A percentile compares a stretch with the other conserved stretches of the same genome.
Evolutionary conservation across 2,888 invertebrate species (phyloP).

Genomic region (Hipparchia sbordonii): DNA sequence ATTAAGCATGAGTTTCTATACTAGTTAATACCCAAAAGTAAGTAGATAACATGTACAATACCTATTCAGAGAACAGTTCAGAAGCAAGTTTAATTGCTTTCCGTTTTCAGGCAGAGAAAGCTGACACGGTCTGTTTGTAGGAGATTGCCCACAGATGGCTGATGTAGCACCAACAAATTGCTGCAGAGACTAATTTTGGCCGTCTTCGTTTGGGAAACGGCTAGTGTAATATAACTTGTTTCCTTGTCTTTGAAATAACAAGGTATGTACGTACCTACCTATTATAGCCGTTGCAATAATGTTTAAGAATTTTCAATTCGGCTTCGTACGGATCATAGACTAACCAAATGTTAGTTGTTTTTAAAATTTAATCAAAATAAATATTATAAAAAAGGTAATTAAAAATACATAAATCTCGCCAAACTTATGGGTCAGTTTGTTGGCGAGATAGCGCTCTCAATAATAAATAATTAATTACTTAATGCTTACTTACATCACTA

Average conservation of each 20-base stretch:
- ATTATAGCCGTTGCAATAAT: background rate
- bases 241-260: background rate
- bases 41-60: background rate
- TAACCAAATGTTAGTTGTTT: too few relatives aligned
- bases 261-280: background rate
- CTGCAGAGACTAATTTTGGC: conserved; percentile 11
- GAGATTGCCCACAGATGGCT: conserved; percentile 22
- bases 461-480: too few relatives aligned
- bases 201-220: conserved; percentile 3
- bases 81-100: conserved; percentile 77
- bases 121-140: conserved; percentile 42
- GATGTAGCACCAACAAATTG: conserved; percentile 21
- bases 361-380: too few relatives aligned
- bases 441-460: too few relatives aligned
- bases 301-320: background rate
- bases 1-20: too few relatives aligned
- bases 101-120: conserved; percentile 56
- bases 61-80: conserved; percentile 17
- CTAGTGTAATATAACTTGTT: background rate
- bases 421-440: too few relatives aligned
- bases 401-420: too few relatives aligned
- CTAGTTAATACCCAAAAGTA: background rate
- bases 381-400: too few relatives aligned
- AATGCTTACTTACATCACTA: too few relatives aligned
- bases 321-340: background rate